phyloP scores from a whole-genome alignment of 2,888 invertebrate species.

The Actias luna region DNA sequence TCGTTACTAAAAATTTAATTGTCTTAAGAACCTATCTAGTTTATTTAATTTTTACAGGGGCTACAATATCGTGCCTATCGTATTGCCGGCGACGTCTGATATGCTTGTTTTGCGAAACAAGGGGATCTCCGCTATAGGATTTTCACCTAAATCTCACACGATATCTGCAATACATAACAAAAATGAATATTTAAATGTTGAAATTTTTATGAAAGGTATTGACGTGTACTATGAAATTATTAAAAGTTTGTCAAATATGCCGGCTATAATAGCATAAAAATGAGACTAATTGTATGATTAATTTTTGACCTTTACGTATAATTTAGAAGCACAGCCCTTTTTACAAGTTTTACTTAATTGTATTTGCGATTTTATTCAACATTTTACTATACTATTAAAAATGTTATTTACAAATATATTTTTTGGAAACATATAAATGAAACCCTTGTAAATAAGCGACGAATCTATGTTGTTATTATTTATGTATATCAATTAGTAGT shows the following conservation, averaged over 20 bases:
- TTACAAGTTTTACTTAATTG: too few relatives aligned
- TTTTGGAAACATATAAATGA: too few relatives aligned
- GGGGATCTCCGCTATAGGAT: slow-evolving; percentile 60
- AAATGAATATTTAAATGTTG: slow-evolving; percentile 54
- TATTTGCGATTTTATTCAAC: too few relatives aligned
- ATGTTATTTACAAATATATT: too few relatives aligned
- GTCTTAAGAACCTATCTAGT: background rate
- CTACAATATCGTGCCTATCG: slow-evolving; percentile 41
- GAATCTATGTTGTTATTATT: too few relatives aligned
- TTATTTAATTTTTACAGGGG: slow-evolving; percentile 41
- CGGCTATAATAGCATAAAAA: slow-evolving; percentile 3
- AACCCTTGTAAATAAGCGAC: too few relatives aligned
- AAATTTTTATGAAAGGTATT: slow-evolving; percentile 52
- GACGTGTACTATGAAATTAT: slow-evolving; percentile 50
- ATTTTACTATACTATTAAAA: too few relatives aligned
- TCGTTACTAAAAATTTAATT: background rate
- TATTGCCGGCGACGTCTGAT: slow-evolving; percentile 57
- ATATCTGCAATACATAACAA: slow-evolving; percentile 38
- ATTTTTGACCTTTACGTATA: too few relatives aligned
- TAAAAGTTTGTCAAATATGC: slow-evolving; percentile 34
- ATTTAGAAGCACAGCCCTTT: too few relatives aligned
- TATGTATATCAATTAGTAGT: too few relatives aligned
- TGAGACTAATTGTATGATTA: background rate
- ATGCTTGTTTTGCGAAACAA: slow-evolving; percentile 48
- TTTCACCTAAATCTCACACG: slow-evolving; percentile 49